A percentile compares a stretch with the other conserved stretches of the same genome.
Conservation (phyloP, 1,140 invertebrate species). For the Drosophila teissieri region DNA sequence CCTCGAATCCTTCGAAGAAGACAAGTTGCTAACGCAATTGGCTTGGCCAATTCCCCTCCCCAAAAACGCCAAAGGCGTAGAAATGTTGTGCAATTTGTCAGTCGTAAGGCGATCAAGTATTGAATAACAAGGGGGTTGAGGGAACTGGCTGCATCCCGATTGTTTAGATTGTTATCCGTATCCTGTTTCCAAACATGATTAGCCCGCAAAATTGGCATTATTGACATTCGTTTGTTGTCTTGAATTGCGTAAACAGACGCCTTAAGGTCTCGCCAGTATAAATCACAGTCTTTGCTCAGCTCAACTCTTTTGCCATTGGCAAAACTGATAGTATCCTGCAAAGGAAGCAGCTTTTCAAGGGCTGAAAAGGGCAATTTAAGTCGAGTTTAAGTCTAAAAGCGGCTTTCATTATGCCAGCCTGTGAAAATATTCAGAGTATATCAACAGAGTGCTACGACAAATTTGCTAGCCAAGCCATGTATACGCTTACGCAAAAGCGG, state of each 20-base stretch:
- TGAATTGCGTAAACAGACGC: neutral
- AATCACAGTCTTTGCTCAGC: slow-evolving; percentile 1
- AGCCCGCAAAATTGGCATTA: slow-evolving; percentile 7
- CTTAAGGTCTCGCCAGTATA: neutral
- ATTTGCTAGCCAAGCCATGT: neutral
- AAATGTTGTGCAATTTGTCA: slow-evolving; percentile 71
- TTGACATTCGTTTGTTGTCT: slow-evolving; percentile 10
- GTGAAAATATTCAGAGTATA: slow-evolving; percentile 10
- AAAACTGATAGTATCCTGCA: neutral
- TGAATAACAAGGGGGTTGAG: slow-evolving; percentile 45
- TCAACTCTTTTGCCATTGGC: slow-evolving; percentile 2
- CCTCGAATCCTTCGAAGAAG: slow-evolving; percentile 33
- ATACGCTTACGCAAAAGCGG: neutral
- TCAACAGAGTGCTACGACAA: neutral
- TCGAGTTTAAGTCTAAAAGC: neutral
- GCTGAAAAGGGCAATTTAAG: neutral
- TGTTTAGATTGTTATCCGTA: slow-evolving; percentile 3
- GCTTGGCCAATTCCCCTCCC: slow-evolving; percentile 11
- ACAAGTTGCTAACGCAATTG: slow-evolving; percentile 59
- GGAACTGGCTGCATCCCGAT: slow-evolving; percentile 1
- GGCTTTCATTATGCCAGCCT: slow-evolving; percentile 1
- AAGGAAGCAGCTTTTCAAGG: neutral
- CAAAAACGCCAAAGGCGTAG: slow-evolving; percentile 35
- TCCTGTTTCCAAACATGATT: slow-evolving; percentile 29
- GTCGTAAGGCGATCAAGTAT: slow-evolving; percentile 48